Evolutionary conservation across 2,113 vertebrate species (phyloP).

Genomic region (Axis porcinus): DNA sequence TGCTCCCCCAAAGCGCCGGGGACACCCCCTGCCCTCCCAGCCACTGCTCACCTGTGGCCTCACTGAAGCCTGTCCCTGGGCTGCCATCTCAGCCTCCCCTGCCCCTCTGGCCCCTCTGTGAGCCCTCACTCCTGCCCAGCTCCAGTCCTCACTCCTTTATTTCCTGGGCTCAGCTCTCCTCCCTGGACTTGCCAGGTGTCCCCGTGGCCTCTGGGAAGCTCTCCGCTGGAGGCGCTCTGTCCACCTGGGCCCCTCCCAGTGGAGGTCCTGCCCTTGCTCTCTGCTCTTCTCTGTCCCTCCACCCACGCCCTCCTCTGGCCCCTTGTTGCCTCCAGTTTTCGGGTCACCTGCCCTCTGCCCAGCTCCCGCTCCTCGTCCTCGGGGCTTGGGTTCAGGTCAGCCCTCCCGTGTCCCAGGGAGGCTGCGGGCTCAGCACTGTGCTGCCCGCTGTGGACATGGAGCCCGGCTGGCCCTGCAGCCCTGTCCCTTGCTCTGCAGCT

Average conservation of each 20-base stretch:
- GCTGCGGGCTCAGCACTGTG: background rate
- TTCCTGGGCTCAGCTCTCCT: background rate
- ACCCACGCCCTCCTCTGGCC: background rate
- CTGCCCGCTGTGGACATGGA: background rate
- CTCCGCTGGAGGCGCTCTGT: background rate
- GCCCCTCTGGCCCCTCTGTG: rapidly evolving
- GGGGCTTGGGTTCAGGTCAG: too few relatives aligned
- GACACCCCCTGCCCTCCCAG: too few relatives aligned
- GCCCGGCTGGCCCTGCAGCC: too few relatives aligned
- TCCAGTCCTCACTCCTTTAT: rapidly evolving
- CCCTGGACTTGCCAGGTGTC: too few relatives aligned
- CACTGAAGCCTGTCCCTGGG: too few relatives aligned
- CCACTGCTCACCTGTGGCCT: too few relatives aligned
- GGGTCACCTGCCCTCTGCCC: background rate
- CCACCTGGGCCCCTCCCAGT: rapidly evolving
- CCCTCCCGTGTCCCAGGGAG: too few relatives aligned
- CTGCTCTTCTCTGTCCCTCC: background rate
- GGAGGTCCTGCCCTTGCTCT: background rate
- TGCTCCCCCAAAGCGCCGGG: too few relatives aligned
- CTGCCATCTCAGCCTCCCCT: rapidly evolving
- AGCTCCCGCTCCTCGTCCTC: background rate
- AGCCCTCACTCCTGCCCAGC: rapidly evolving
- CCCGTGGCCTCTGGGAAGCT: rapidly evolving
- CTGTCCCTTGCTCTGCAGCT: rapidly evolving
- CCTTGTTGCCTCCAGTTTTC: background rate